Conservation (phyloP, 2,113 vertebrate species). For the Murina feae region DNA sequence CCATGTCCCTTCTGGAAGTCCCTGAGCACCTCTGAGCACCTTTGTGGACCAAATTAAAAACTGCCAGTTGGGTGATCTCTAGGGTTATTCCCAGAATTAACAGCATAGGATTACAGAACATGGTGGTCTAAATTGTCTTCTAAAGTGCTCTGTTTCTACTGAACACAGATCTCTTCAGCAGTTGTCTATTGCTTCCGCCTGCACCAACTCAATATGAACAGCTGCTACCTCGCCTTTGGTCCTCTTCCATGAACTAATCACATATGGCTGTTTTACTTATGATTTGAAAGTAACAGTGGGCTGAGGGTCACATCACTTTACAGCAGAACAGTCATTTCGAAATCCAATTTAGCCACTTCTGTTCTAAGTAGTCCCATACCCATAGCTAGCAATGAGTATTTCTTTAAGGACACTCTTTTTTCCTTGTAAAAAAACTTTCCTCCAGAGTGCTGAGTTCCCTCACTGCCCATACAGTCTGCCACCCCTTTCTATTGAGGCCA, state of each 20-base stretch:
- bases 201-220: background rate
- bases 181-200: background rate
- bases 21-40: background rate
- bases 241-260: background rate
- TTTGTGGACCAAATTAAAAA: background rate
- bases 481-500: background rate
- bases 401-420: background rate
- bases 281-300: background rate
- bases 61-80: background rate
- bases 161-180: background rate
- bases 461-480: background rate
- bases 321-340: background rate
- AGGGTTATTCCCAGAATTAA: background rate
- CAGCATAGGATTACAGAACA: background rate
- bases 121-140: background rate
- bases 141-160: background rate
- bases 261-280: background rate
- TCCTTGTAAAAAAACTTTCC: background rate
- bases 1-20: background rate
- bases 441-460: background rate
- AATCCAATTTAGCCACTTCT: background rate
- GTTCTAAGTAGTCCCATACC: background rate
- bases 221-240: background rate
- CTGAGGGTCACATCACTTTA: background rate
- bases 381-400: background rate